phyloP scores from a whole-genome alignment of 2,797 vertebrate species.

The Scleropages formosus region DNA sequence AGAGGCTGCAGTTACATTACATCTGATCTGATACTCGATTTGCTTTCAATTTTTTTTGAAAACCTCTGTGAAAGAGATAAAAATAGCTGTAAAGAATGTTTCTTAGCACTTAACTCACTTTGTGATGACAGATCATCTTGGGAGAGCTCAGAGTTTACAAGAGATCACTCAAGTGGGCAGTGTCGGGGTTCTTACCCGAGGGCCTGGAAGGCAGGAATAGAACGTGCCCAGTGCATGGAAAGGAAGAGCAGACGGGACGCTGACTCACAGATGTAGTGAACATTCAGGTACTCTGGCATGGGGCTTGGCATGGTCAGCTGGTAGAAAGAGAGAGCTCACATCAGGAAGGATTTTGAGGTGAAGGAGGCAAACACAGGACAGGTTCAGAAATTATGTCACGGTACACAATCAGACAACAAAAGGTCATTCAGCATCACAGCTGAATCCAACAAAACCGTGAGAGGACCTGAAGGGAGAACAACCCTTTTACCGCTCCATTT shows the following conservation, averaged over 20 bases:
- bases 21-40: neutral
- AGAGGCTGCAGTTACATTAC: too few species aligned
- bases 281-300: slow-evolving; percentile 96
- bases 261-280: slow-evolving; percentile 98
- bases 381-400: slow-evolving; percentile 37
- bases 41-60: neutral
- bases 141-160: neutral
- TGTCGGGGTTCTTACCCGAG: slow-evolving; percentile 78
- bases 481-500: too few species aligned
- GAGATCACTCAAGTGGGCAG: neutral
- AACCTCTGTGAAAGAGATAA: neutral
- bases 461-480: too few species aligned
- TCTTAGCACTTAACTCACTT: neutral
- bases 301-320: slow-evolving; percentile 93
- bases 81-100: neutral
- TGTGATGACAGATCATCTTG: too few species aligned
- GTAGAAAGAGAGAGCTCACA: slow-evolving; percentile 21
- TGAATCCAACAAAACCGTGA: too few species aligned
- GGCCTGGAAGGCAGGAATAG: slow-evolving; percentile 94
- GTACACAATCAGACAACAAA: too few species aligned
- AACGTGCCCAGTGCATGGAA: slow-evolving; percentile 99
- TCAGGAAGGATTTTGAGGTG: neutral
- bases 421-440: too few species aligned
- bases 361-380: slow-evolving; percentile 33
- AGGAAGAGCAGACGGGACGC: slow-evolving; percentile 96